phyloP scores from a whole-genome alignment of 1,140 invertebrate genomes.

The Hylyphantes graminicola region DNA sequence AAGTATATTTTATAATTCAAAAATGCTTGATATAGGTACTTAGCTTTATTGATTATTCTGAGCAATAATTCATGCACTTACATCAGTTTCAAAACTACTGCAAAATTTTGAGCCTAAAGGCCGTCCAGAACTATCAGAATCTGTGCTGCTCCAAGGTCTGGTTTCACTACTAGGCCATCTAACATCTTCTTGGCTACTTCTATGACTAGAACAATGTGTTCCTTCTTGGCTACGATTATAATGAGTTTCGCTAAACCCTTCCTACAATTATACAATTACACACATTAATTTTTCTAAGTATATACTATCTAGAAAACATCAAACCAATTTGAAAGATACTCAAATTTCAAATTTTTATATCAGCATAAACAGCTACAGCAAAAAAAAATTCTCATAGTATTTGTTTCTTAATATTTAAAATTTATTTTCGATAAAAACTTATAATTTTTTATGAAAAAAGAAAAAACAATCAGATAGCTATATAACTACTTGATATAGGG shows the following conservation, averaged over 20 bases:
- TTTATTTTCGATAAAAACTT: too few species aligned
- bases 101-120: slow-evolving; percentile 47
- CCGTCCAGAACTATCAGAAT: slow-evolving; percentile 65
- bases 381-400: neutral
- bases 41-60: too few species aligned
- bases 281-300: neutral
- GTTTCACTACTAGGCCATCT: slow-evolving; percentile 64
- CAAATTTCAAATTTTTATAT: neutral
- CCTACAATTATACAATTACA: slow-evolving; percentile 50
- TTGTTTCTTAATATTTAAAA: too few species aligned
- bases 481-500: too few species aligned
- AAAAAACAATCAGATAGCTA: too few species aligned
- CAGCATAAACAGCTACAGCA: neutral
- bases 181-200: slow-evolving; percentile 68
- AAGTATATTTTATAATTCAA: too few species aligned
- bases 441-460: too few species aligned
- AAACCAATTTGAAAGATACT: too few species aligned
- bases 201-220: slow-evolving; percentile 63
- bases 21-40: too few species aligned
- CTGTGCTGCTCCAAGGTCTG: slow-evolving; percentile 69
- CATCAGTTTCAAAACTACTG: slow-evolving; percentile 61
- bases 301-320: too few species aligned
- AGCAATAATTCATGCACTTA: neutral
- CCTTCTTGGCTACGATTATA: slow-evolving; percentile 64
- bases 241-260: slow-evolving; percentile 65